Evolutionary conservation across 2,797 vertebrate species (phyloP).

Genomic region (Hemitrygon akajei): DNA sequence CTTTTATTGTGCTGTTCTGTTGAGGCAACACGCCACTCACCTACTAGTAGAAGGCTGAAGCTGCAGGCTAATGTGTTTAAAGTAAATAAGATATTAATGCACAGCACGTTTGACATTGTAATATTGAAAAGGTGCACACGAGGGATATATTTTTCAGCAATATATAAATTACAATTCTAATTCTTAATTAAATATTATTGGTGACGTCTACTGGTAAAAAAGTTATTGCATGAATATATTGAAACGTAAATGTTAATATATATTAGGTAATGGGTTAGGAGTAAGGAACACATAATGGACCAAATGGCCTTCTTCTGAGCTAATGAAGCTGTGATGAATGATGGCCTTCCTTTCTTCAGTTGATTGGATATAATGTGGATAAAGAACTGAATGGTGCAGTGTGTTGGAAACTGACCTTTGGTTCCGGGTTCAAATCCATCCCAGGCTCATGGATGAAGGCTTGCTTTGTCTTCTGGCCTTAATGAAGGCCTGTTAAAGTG

Average conservation of each 20-base stretch:
- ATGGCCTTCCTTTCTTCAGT: neutral
- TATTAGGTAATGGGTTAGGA: neutral
- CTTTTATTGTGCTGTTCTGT: neutral
- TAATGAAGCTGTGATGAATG: neutral
- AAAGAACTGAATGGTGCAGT: neutral
- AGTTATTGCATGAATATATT: neutral
- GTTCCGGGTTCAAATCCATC: neutral
- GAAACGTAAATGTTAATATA: neutral
- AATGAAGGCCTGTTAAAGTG: neutral
- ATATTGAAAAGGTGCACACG: neutral
- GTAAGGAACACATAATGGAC: neutral
- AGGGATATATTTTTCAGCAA: neutral
- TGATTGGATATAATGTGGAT: neutral
- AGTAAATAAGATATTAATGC: constrained; percentile 24
- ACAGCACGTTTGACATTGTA: neutral
- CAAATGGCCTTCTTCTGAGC: neutral
- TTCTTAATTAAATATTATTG: neutral
- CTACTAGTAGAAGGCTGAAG: neutral
- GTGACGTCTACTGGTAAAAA: neutral
- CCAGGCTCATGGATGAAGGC: neutral
- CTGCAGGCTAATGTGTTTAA: neutral
- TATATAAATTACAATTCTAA: neutral
- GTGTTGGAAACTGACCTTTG: neutral
- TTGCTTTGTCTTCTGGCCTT: neutral
- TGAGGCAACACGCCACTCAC: neutral